Evolutionary conservation across 2,888 invertebrate species (phyloP), one percentile per base, ranked within the genome.

Genomic region (Pseudococcus viburni): DNA sequence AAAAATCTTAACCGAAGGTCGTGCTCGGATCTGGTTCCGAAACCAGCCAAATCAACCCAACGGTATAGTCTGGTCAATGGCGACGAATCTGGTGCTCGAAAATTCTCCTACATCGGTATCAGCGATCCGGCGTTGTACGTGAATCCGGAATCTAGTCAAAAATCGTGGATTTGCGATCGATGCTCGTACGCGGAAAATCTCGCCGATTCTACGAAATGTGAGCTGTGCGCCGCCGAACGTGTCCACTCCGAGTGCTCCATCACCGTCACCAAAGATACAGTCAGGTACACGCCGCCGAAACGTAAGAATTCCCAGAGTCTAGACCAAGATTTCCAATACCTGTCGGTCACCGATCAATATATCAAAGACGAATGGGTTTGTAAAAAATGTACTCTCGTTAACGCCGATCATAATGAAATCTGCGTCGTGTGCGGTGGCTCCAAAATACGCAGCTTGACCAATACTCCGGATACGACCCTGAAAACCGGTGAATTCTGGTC

Each of bases 371-470:
- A 94, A 89, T 98, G 98, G 98, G 94, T 96, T 17, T 98, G 98
- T 91, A 94, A 94, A 89, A 96, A 96, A 90, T 98, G 98, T 91
- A 98, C 98, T 1, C 93, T 97, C 89, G 94, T 96, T 39, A 98
- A 98, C 92, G 94, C 95, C 22, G 93, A 93, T 0, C 92, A 93
- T 33, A 94, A 94, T 0, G 93, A 94, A 89, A 95, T 95, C 0
- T 98, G 98, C 91, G 95, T 95, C 15, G 97, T 96, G 0, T 98
- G 98, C 91, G 96, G 96, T 68, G 96, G 96, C n/a, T 95, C 96
- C 0, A 95, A 95, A 90, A 93, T 96, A 9, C 94, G 94, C 89
- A 95, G 95, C 90, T 93, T 95, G 85, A 93, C 94, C 2, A 92
- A 93, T 88, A 92, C 93, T 46, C 94, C 94, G 90, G 95, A 95